Evolutionary conservation across 2,888 invertebrate species (phyloP).

Genomic region (Tanaodytes sp.): DNA sequence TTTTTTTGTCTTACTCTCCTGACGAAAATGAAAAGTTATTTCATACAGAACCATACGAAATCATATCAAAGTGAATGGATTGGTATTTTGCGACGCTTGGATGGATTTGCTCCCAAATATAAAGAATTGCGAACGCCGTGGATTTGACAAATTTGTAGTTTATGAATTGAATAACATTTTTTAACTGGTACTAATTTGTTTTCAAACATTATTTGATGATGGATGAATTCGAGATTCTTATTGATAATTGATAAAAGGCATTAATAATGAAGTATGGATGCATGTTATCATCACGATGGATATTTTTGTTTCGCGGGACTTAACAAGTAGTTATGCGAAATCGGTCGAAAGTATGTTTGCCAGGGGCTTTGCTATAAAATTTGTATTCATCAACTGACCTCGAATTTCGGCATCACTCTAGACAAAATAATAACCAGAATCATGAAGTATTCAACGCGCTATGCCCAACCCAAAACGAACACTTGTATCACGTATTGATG

Average conservation of each 20-base stretch:
- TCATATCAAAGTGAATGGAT: constrained; percentile 14
- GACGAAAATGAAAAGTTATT: constrained; percentile 54
- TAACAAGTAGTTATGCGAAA: constrained; percentile 4
- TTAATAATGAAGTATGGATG: too few species aligned
- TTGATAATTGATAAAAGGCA: too few species aligned
- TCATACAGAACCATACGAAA: constrained; percentile 30
- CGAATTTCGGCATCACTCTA: constrained; percentile 4
- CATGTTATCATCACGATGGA: not conserved
- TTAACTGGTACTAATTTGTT: too few species aligned
- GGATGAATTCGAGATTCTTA: too few species aligned
- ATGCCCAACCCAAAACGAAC: not conserved
- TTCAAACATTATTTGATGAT: too few species aligned
- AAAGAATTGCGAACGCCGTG: too few species aligned
- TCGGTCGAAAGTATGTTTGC: not conserved
- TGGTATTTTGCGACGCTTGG: constrained; percentile 25
- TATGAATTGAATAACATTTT: too few species aligned
- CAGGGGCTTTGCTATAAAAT: constrained; percentile 19
- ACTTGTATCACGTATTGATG: constrained; percentile 5
- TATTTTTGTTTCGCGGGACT: not conserved
- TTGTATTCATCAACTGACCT: constrained; percentile 29
- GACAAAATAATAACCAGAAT: constrained; percentile 5
- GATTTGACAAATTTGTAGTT: too few species aligned
- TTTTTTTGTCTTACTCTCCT: constrained; percentile 35
- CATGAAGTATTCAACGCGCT: constrained; percentile 7
- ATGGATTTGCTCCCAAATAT: constrained; percentile 42